Evolutionary conservation across 2,797 vertebrate species (phyloP).

Genomic region (Oreochromis mossambicus): DNA sequence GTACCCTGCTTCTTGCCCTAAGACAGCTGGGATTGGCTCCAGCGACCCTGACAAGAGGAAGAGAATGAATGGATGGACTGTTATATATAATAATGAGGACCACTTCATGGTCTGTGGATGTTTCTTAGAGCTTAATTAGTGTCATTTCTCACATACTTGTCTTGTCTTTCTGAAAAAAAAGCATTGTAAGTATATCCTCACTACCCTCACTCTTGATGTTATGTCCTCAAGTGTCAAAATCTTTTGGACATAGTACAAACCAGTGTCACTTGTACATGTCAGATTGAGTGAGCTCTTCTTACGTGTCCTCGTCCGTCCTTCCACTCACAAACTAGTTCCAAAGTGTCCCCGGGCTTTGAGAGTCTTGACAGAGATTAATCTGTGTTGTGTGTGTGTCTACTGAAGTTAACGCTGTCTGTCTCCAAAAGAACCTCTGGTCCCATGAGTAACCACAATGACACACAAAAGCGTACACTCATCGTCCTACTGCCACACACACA

Average conservation of each 20-base stretch:
- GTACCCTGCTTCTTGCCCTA: not conserved
- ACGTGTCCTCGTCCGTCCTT: slow-evolving; percentile 41
- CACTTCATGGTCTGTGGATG: not conserved
- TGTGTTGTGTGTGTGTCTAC: slow-evolving; percentile 34
- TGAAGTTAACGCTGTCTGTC: slow-evolving; percentile 61
- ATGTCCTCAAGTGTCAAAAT: not conserved
- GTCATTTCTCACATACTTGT: not conserved
- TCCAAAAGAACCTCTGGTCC: slow-evolving; percentile 59
- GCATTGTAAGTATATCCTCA: not conserved
- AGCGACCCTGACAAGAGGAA: not conserved
- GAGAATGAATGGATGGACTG: not conserved
- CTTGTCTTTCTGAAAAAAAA: not conserved
- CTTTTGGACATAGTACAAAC: not conserved
- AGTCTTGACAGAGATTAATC: slow-evolving; percentile 64
- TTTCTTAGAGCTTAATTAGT: not conserved
- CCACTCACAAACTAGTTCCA: slow-evolving; percentile 36
- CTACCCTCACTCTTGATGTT: not conserved
- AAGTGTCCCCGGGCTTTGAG: slow-evolving; percentile 42
- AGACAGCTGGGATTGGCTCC: not conserved
- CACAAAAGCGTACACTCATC: slow-evolving; percentile 9
- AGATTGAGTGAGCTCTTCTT: not conserved
- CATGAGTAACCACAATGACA: slow-evolving; percentile 62
- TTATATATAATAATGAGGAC: not conserved
- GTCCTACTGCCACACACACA: not conserved
- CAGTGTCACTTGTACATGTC: not conserved